A percentile compares a stretch with the other conserved stretches of the same genome.
Conservation (phyloP, 2,113 vertebrate genomes). For the Rhadina sibilatrix region DNA sequence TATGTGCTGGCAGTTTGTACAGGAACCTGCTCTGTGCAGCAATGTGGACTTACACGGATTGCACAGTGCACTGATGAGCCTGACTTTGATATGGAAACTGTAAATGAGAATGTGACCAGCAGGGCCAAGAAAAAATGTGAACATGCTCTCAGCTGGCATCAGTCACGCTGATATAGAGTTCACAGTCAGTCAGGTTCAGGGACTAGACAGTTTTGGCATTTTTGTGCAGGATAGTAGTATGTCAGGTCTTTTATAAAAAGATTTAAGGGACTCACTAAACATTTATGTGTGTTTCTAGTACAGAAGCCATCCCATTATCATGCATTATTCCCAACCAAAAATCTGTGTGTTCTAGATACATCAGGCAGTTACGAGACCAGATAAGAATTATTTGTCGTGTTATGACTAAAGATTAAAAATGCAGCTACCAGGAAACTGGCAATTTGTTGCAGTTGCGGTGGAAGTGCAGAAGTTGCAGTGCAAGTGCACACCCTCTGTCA, state of each 20-base stretch:
- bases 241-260: not conserved
- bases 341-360: not conserved
- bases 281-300: not conserved
- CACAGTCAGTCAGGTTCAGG: not conserved
- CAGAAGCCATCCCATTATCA: not conserved
- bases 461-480: not conserved
- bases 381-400: not conserved
- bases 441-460: not conserved
- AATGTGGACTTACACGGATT: not conserved
- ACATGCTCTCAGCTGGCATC: fast-evolving
- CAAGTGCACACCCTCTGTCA: not conserved
- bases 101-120: not conserved
- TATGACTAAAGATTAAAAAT: not conserved
- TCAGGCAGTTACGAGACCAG: not conserved
- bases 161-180: not conserved
- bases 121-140: not conserved
- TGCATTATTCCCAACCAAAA: not conserved
- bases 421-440: not conserved
- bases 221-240: not conserved
- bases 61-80: too few relatives aligned
- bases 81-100: not conserved
- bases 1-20: not conserved
- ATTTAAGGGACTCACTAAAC: not conserved
- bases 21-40: not conserved
- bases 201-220: not conserved